A percentile compares a stretch with the other conserved stretches of the same genome.
phyloP scores from a whole-genome alignment of 2,888 invertebrate genomes.

The Malacosoma neustria region DNA sequence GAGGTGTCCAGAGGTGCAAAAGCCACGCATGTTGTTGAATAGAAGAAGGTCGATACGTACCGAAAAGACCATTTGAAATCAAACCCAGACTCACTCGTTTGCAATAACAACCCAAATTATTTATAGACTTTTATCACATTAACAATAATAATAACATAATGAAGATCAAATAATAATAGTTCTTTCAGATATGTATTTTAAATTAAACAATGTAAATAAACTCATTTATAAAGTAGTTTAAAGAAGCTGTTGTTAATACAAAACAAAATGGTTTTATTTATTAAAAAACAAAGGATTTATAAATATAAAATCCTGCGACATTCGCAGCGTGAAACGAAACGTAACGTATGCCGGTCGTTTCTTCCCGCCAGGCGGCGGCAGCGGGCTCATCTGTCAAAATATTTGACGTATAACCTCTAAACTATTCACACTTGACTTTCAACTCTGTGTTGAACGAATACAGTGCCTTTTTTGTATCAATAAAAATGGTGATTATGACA shows the following conservation, averaged over 20 bases:
- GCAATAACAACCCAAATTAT: too few species aligned
- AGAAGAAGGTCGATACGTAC: too few species aligned
- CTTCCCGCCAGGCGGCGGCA: slow-evolving; percentile 39
- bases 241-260: not conserved
- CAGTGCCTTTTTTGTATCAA: slow-evolving; percentile 15
- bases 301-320: slow-evolving; percentile 40
- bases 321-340: slow-evolving; percentile 55
- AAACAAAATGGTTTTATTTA: not conserved
- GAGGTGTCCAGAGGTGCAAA: too few species aligned
- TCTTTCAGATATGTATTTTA: too few species aligned
- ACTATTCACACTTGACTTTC: slow-evolving; percentile 13
- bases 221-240: not conserved
- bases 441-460: slow-evolving; percentile 10
- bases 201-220: too few species aligned
- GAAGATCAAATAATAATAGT: too few species aligned
- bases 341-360: slow-evolving; percentile 49
- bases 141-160: too few species aligned
- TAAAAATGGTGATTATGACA: slow-evolving; percentile 8
- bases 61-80: too few species aligned
- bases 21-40: too few species aligned
- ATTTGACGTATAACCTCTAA: slow-evolving; percentile 46
- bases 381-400: slow-evolving; percentile 36
- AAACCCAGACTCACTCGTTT: too few species aligned
- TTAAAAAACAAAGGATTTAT: slow-evolving; percentile 25
- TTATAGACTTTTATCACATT: too few species aligned